Evolutionary conservation across 2,113 vertebrate species (phyloP).

Genomic region (Melanostigma gelatinosum): DNA sequence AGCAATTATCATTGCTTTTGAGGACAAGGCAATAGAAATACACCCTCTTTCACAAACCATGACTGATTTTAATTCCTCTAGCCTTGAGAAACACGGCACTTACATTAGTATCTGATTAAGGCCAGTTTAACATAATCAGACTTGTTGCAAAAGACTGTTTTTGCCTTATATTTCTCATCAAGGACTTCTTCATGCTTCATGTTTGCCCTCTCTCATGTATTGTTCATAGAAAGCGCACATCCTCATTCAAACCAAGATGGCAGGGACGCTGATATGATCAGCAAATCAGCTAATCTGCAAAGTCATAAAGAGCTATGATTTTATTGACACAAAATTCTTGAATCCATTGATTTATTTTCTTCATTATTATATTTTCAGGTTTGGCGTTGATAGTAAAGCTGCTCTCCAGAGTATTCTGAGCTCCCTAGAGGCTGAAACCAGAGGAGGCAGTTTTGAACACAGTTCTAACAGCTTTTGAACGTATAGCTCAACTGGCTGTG

Average conservation of each 20-base stretch:
- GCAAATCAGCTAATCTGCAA: background rate
- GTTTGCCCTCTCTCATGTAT: background rate
- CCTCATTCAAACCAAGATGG: background rate
- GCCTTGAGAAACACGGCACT: constrained; percentile 31
- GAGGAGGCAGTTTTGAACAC: constrained; percentile 60
- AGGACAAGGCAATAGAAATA: constrained; percentile 37
- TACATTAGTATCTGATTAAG: constrained; percentile 26
- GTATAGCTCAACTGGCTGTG: constrained; percentile 57
- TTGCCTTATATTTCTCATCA: constrained; percentile 24
- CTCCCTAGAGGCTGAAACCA: constrained; percentile 66
- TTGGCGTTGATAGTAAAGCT: constrained; percentile 16
- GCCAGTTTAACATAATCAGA: constrained; percentile 22
- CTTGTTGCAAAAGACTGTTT: constrained; percentile 5
- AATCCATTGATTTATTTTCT: background rate
- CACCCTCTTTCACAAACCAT: constrained; percentile 33
- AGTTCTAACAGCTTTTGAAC: constrained; percentile 64
- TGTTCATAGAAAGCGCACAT: constrained; percentile 10
- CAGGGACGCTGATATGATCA: background rate
- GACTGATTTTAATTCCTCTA: constrained; percentile 29
- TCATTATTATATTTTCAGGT: constrained; percentile 19
- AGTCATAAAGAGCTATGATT: background rate
- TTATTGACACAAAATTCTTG: background rate
- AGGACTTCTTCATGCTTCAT: constrained; percentile 3
- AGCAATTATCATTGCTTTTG: constrained; percentile 50
- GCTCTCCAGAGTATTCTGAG: constrained; percentile 48